Conservation (phyloP, 2,797 vertebrate genomes). For the Alauda arvensis region DNA sequence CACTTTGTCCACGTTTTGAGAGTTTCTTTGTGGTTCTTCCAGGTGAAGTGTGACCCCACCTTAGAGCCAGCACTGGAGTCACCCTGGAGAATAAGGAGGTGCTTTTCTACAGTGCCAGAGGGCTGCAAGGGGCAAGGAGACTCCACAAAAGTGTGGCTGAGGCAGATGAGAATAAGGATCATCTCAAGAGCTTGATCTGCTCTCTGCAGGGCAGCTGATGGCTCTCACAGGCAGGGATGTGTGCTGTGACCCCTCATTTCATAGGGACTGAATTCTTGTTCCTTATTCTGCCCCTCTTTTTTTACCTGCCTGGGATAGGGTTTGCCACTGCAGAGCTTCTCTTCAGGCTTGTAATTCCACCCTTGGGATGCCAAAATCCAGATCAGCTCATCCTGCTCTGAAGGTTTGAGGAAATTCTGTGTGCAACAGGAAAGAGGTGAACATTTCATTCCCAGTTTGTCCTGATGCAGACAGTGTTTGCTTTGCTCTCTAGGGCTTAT, state of each 20-base stretch:
- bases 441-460: background rate
- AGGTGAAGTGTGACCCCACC: background rate
- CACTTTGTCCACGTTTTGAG: background rate
- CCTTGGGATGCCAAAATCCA: background rate
- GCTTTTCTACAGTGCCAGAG: background rate
- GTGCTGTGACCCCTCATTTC: background rate
- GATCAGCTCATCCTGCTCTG: rapidly evolving
- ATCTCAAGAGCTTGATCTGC: background rate
- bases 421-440: background rate
- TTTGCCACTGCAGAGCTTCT: background rate
- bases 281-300: background rate
- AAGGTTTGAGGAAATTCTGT: background rate
- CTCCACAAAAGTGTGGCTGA: background rate
- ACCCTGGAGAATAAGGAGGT: background rate
- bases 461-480: background rate
- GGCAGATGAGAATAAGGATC: background rate
- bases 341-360: background rate
- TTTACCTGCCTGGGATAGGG: background rate
- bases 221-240: background rate
- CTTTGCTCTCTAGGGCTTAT: background rate
- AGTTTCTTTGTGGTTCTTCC: background rate
- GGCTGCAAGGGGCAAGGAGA: background rate
- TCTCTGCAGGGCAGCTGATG: background rate
- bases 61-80: background rate
- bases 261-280: too few relatives aligned